These are phyloP conservation scores for Graphium colonna DNA, from an alignment of 2,888 invertebrate species.

Conservation along the genomic window DNA sequence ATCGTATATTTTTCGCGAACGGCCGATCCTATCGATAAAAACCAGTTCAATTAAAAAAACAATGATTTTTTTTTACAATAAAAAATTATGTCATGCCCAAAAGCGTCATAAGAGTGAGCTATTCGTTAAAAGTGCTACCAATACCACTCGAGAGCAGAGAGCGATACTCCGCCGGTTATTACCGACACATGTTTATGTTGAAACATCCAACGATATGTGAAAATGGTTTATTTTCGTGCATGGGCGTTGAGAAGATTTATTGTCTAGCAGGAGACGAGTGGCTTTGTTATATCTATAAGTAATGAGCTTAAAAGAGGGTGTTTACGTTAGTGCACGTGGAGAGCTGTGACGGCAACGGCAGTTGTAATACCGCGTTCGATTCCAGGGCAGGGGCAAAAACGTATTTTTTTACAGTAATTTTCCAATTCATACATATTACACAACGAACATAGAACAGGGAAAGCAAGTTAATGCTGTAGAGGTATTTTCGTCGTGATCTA, in stretches of 20 bases:
- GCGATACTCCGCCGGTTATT: neutral
- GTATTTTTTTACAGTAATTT: too few relatives aligned
- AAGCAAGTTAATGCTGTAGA: too few relatives aligned
- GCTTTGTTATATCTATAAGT: slow-evolving; percentile 7
- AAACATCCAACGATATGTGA: slow-evolving; percentile 10
- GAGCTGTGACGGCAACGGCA: neutral
- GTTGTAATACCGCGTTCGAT: too few relatives aligned
- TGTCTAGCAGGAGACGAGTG: neutral
- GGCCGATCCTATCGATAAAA: too few relatives aligned
- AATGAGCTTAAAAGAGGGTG: neutral
- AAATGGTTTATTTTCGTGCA: slow-evolving; percentile 9
- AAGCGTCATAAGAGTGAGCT: slow-evolving; percentile 9
- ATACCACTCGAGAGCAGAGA: slow-evolving; percentile 12
- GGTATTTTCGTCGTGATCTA: too few relatives aligned
- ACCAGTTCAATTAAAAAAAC: too few relatives aligned
- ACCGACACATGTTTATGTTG: slow-evolving; percentile 10
- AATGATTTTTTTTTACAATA: too few relatives aligned
- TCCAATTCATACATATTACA: too few relatives aligned
- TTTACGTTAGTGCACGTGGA: neutral
- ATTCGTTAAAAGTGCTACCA: slow-evolving; percentile 16
- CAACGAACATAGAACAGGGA: too few relatives aligned
- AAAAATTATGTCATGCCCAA: too few relatives aligned
- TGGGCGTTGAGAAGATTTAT: slow-evolving; percentile 7
- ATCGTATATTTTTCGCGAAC: too few relatives aligned
- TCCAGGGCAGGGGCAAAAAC: too few relatives aligned